Base-by-base conservation (phyloP, 2,113 vertebrate genomes). In the Aspidoscelis tigris region DNA sequence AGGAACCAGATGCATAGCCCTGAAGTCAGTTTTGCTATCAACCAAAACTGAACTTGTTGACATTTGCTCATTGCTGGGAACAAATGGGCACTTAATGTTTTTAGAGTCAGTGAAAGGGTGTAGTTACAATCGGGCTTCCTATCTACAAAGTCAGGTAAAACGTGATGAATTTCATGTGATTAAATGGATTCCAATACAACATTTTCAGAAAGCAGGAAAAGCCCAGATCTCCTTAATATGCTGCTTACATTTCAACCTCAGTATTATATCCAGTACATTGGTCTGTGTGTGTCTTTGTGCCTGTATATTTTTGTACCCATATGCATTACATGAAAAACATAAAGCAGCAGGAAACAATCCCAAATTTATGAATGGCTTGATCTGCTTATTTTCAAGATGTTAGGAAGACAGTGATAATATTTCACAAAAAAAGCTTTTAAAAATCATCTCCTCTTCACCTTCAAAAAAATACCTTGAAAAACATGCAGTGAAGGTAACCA, bases 31-130 rank as follows among this genome's bases (percentile, higher is more conserved):
- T 21, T 33, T 77, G 47, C 82, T 76, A 24, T 83, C 50, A 83
- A 55, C 55, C 73, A 39, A 50, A 83, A 69, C 47, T 76, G 65
- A 69, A 41, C 77, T 53, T 83, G 75, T 76, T 77, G 82, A 70
- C 64, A 76, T 33, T 70, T 68, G 47, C 53, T 22, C 68, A 70
- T 55, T 76, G 55, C 73, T 39, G 68, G 64, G 44, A 83, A 77
- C 22, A 77, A 77, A 50, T 50, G 7, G 44, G 20, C 43, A 68
- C 74, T 33, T 83, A 33, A 76, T 53, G 58, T 33, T 50, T 82
- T 65, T 75, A 68, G 47, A 33, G 78, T 39, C n/a, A 21, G 20
- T n/a, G 26, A 83, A 83, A 47, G 72, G 75, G 14, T n/a, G 47
- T 73, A 61, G 58, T 16, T 61, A 16, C 14, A 61, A 16, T 61